Evolutionary conservation across 64 coral and sea anemone species (phyloP).

Genomic region (Porites australiensis): DNA sequence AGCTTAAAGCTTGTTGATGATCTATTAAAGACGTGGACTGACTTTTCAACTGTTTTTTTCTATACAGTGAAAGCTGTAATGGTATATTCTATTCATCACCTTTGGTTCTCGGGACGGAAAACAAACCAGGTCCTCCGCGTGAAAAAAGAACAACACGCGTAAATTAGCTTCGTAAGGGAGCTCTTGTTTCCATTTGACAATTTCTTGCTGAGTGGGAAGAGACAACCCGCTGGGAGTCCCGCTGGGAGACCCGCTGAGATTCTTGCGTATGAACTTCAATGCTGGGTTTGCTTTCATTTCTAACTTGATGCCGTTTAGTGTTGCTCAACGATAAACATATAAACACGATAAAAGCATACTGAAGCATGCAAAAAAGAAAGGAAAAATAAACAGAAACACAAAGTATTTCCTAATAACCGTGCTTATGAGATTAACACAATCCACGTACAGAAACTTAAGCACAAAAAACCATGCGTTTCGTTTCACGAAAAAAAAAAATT

Average conservation of each 20-base stretch:
- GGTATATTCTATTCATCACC: neutral
- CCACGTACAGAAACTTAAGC: neutral
- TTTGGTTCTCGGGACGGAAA: neutral
- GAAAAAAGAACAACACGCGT: neutral
- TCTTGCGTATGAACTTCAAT: neutral
- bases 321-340: slow-evolving; percentile 11
- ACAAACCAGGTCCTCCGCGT: neutral
- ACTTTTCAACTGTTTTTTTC: too few species aligned
- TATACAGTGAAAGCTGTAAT: neutral
- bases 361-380: neutral
- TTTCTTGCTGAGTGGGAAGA: neutral
- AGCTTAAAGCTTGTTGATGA: neutral
- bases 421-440: slow-evolving; percentile 15
- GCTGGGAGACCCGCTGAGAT: neutral
- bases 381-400: neutral
- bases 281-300: neutral
- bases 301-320: neutral
- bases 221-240: neutral
- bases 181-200: neutral
- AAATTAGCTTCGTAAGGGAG: slow-evolving; percentile 12
- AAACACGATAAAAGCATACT: slow-evolving; percentile 1
- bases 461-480: neutral
- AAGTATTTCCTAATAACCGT: slow-evolving; percentile 29
- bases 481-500: neutral
- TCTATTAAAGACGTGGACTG: neutral